Evolutionary conservation across 1,140 invertebrate species (phyloP), one percentile per base, ranked within the genome.

Genomic region (Pseudomyrmex concolor): DNA sequence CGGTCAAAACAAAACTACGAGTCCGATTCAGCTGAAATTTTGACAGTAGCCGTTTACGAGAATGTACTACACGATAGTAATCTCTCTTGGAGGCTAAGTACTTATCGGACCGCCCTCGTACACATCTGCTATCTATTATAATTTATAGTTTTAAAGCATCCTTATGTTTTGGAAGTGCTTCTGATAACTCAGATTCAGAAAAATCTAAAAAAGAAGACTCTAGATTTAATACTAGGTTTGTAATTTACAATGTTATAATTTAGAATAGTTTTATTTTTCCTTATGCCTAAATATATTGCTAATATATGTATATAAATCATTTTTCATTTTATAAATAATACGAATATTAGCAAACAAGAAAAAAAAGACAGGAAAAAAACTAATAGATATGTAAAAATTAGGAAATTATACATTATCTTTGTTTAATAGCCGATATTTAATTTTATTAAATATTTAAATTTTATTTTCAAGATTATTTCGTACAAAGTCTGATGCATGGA

Each of bases 301-400:
- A 62, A 25, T 25, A 62, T 2, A 10, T 59, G 17, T 19, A 34
- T 3, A 25, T 62, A 62, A 62, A 25, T 62, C 15, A 13, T 62
- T 13, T 22, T 62, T 62, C 2, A 8, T 8, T 59, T 57, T 7
- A 17, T 17, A 57, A 57, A 57, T 57, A 57, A 17, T 57, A 57
- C n/a, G 8, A 34, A 34, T 25, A 25, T 15, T 25, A 62, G 19
- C 22, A 34, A 62, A 13, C 60, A 62, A 62, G 60, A 62, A 7
- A 17, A 62, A 25, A 62, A 8, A 62, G 12, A 7, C 19, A 25
- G 34, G 7, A 34, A 62, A 62, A 25, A 12, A 62, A 62, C 8
- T 19, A 59, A 59, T 59, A 19, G 60, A 22, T 62, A 62, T 62
- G 22, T 62, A 62, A 62, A 62, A 62, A 62, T 25, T 8, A 25